These are phyloP conservation scores for Dicranocentrus wangi DNA, from an alignment of 2,888 invertebrate species.

Conservation along the genomic window DNA sequence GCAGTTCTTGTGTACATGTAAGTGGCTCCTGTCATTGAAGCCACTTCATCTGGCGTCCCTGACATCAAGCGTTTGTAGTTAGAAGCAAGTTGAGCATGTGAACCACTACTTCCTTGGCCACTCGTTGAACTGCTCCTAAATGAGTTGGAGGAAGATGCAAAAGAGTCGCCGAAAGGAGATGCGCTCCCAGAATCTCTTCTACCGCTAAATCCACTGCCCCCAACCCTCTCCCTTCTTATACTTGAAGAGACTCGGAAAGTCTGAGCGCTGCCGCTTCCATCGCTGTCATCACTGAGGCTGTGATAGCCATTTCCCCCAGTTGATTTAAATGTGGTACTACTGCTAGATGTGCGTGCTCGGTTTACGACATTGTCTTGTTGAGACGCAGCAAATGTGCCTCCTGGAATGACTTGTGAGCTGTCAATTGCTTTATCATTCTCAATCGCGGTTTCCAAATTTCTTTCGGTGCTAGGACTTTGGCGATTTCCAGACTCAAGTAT, in stretches of 20 bases:
- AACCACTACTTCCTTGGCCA: neutral
- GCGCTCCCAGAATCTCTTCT: slow-evolving; percentile 4
- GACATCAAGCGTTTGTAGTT: slow-evolving; percentile 42
- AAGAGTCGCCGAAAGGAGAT: slow-evolving; percentile 8
- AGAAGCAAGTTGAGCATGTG: slow-evolving; percentile 5
- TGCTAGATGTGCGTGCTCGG: slow-evolving; percentile 13
- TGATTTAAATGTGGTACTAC: neutral
- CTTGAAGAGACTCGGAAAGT: slow-evolving; percentile 12
- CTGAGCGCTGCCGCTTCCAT: slow-evolving; percentile 41
- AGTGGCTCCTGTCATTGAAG: slow-evolving; percentile 39
- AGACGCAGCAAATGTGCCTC: slow-evolving; percentile 52
- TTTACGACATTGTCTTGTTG: slow-evolving; percentile 41
- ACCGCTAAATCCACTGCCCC: neutral
- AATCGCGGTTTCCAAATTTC: neutral
- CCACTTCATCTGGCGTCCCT: slow-evolving; percentile 49
- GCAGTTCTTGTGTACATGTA: slow-evolving; percentile 19
- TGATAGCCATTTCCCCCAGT: slow-evolving; percentile 2
- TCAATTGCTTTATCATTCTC: slow-evolving; percentile 29
- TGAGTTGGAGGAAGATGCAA: slow-evolving; percentile 8
- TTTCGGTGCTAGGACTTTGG: neutral
- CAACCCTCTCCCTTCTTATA: neutral
- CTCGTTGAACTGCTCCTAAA: neutral
- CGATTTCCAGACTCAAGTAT: slow-evolving; percentile 21
- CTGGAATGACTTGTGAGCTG: slow-evolving; percentile 38
- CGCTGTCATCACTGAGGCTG: slow-evolving; percentile 31